Evolutionary conservation across 2,888 invertebrate species (phyloP).

Genomic region (Metalampra italica): DNA sequence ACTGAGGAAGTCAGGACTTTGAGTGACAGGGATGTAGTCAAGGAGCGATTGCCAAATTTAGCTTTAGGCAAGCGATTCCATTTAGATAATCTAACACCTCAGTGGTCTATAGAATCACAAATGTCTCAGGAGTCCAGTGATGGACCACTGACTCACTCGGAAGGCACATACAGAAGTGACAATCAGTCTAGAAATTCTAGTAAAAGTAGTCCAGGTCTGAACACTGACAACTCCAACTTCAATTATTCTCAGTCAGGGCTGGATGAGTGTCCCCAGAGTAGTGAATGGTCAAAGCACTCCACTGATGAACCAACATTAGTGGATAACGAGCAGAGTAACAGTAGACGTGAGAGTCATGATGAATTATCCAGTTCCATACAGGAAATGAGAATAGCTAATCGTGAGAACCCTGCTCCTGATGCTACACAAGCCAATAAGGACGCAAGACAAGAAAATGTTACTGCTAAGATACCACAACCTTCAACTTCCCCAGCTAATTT

Average conservation of each 20-base stretch:
- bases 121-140: conserved; percentile 83
- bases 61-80: conserved; percentile 63
- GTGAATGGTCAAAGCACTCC: conserved; percentile 50
- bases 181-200: conserved; percentile 76
- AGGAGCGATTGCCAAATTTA: conserved; percentile 64
- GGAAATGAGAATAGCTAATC: conserved; percentile 55
- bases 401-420: conserved; percentile 38
- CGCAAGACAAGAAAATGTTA: conserved; percentile 20
- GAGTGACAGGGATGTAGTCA: conserved; percentile 58
- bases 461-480: conserved; percentile 18
- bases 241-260: conserved; percentile 52
- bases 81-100: conserved; percentile 72
- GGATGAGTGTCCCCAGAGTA: conserved; percentile 39
- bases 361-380: conserved; percentile 53
- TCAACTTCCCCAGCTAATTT: conserved; percentile 28
- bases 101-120: conserved; percentile 83
- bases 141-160: conserved; percentile 78
- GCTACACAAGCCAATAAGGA: conserved; percentile 18
- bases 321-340: conserved; percentile 32
- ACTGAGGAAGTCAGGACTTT: conserved; percentile 53
- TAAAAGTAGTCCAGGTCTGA: conserved; percentile 65
- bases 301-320: conserved; percentile 35
- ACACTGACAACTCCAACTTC: conserved; percentile 59
- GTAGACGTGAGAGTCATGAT: conserved; percentile 44
- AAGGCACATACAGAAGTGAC: conserved; percentile 79